Conservation (phyloP, 2,113 vertebrate genomes). For the Poeciliopsis prolifica region DNA sequence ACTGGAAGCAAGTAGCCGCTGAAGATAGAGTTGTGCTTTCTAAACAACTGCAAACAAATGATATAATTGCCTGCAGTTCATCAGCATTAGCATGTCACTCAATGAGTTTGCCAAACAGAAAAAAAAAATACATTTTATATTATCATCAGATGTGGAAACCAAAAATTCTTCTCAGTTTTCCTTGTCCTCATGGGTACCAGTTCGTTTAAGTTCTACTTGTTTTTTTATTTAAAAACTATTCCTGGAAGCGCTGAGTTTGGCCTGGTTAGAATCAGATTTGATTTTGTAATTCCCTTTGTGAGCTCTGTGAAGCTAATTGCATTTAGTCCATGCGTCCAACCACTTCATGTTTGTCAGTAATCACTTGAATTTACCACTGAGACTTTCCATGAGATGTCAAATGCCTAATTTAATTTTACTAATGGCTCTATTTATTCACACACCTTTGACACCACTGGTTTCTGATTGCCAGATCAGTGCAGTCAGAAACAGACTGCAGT, state of each 20-base stretch:
- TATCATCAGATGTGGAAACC: not conserved
- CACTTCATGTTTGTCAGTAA: conserved; percentile 52
- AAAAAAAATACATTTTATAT: not conserved
- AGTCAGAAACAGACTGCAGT: conserved; percentile 1
- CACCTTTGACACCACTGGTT: conserved; percentile 8
- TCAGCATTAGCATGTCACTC: not conserved
- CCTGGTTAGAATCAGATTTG: conserved; percentile 14
- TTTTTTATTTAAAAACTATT: not conserved
- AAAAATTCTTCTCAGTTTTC: not conserved
- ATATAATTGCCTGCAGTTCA: not conserved
- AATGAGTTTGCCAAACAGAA: not conserved
- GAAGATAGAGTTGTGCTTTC: not conserved
- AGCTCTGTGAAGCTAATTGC: conserved; percentile 40
- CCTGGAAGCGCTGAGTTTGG: conserved; percentile 16
- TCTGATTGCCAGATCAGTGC: not conserved
- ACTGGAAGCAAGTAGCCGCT: conserved; percentile 6
- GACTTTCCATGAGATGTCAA: conserved; percentile 51
- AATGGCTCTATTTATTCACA: conserved; percentile 29
- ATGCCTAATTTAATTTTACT: conserved; percentile 20
- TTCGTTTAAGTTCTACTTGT: not conserved
- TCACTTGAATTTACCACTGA: conserved; percentile 37
- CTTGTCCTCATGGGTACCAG: not conserved
- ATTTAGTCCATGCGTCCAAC: conserved; percentile 36
- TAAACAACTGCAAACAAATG: conserved; percentile 20
- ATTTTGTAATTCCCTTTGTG: conserved; percentile 37